These are phyloP conservation scores for Anguilla megastoma DNA, from an alignment of 2,797 vertebrate genomes.

Conservation along the genomic window DNA sequence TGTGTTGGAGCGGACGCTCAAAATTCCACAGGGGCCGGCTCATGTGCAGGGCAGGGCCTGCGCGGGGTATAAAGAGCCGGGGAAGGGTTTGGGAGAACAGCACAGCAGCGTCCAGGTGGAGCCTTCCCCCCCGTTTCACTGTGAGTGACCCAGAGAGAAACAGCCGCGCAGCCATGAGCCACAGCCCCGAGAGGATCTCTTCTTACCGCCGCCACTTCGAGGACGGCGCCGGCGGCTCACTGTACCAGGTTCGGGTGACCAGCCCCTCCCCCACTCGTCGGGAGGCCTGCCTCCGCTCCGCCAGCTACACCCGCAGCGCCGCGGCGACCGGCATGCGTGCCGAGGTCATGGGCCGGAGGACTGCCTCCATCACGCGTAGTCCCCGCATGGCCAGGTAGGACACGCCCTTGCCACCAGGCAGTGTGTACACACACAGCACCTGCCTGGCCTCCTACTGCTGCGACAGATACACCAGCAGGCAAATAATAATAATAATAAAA, in stretches of 20 bases:
- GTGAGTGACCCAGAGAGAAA: background rate
- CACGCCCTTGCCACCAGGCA: constrained; percentile 15
- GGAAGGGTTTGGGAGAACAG: constrained; percentile 35
- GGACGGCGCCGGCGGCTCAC: constrained; percentile 57
- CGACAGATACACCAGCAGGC: background rate
- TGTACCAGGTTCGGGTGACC: constrained; percentile 72
- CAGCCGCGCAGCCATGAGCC: constrained; percentile 63
- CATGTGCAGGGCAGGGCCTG: constrained; percentile 48
- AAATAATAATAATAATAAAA: no score
- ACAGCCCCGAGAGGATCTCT: constrained; percentile 74
- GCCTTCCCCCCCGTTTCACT: background rate
- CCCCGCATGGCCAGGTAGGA: constrained; percentile 65
- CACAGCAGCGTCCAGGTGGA: constrained; percentile 10
- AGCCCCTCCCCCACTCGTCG: constrained; percentile 71
- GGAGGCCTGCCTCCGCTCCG: constrained; percentile 55
- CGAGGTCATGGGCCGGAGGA: constrained; percentile 65
- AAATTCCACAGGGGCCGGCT: constrained; percentile 70
- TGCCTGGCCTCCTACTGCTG: background rate
- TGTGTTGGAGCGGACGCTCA: constrained; percentile 57
- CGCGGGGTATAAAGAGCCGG: constrained; percentile 62
- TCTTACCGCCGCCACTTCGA: constrained; percentile 76
- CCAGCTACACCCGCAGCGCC: constrained; percentile 58
- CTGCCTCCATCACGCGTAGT: constrained; percentile 62
- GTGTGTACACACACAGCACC: background rate
- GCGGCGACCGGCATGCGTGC: constrained; percentile 51